Evolutionary conservation across 1,140 invertebrate species (phyloP).

Genomic region (Panagrolaimus sp.): DNA sequence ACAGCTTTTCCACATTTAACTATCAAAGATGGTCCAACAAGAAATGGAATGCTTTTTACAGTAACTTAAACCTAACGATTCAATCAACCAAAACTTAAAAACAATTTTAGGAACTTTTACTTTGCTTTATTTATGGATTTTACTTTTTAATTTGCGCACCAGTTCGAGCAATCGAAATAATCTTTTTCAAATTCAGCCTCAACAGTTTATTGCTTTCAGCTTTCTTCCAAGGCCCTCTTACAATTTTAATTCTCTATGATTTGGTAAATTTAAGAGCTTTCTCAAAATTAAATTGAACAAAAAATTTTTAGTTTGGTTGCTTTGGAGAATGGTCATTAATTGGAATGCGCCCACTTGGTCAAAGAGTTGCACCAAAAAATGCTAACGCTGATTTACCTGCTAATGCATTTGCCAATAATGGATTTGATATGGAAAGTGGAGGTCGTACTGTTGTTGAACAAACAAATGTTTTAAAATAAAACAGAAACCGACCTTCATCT

Average conservation of each 20-base stretch:
- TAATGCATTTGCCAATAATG: not conserved
- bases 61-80: not conserved
- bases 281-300: not conserved
- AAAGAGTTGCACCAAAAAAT: not conserved
- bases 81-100: not conserved
- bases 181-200: not conserved
- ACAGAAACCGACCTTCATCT: slow-evolving; percentile 69
- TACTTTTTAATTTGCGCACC: not conserved
- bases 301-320: slow-evolving; percentile 6
- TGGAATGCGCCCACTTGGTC: not conserved
- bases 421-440: slow-evolving; percentile 1
- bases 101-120: not conserved
- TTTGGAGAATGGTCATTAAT: slow-evolving; percentile 14
- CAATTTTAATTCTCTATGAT: not conserved
- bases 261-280: not conserved
- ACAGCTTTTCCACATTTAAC: slow-evolving; percentile 58
- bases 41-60: slow-evolving; percentile 55
- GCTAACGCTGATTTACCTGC: not conserved
- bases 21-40: slow-evolving; percentile 50
- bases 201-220: not conserved
- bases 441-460: not conserved
- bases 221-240: slow-evolving; percentile 1
- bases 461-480: not conserved
- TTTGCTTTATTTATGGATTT: not conserved
- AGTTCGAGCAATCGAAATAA: not conserved